Evolutionary conservation across 1,140 invertebrate genomes (phyloP).

Genomic region (Bombus difficillimus): DNA sequence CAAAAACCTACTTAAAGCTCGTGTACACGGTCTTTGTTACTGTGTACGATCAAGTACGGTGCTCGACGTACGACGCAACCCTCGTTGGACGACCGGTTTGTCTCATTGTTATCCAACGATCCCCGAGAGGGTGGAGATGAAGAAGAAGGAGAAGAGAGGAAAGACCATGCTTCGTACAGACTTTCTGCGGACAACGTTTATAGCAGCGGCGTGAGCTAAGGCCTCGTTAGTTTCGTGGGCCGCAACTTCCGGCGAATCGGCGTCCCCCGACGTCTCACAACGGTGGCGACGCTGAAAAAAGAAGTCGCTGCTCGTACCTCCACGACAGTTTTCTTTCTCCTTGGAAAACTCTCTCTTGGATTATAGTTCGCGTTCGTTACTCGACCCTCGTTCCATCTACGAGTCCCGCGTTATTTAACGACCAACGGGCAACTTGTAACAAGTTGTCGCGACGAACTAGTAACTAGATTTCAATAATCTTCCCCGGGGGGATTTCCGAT

Average conservation of each 20-base stretch:
- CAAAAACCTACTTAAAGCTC: slow-evolving; percentile 19
- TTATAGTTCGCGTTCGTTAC: not conserved
- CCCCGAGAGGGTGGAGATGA: slow-evolving; percentile 52
- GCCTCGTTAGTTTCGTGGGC: slow-evolving; percentile 73
- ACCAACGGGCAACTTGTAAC: slow-evolving; percentile 12
- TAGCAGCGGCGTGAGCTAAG: slow-evolving; percentile 77
- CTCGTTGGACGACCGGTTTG: slow-evolving; percentile 64
- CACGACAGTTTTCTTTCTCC: not conserved
- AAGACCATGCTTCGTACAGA: slow-evolving; percentile 48
- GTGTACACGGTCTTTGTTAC: not conserved
- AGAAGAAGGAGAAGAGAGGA: slow-evolving; percentile 30
- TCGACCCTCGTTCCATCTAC: not conserved
- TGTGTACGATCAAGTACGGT: not conserved
- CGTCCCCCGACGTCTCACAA: slow-evolving; percentile 21
- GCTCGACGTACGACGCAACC: slow-evolving; percentile 8
- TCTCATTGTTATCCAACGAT: slow-evolving; percentile 77
- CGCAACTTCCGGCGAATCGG: slow-evolving; percentile 31
- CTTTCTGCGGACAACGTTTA: slow-evolving; percentile 79
- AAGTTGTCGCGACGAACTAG: slow-evolving; percentile 24
- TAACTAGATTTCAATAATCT: slow-evolving; percentile 31
- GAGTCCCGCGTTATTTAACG: slow-evolving; percentile 18
- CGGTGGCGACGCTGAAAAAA: slow-evolving; percentile 30
- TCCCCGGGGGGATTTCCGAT: not conserved
- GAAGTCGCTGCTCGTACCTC: too few relatives aligned
- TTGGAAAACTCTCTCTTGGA: not conserved